Conservation (phyloP, 1,140 invertebrate species). For the Zeugodacus cucurbitae region DNA sequence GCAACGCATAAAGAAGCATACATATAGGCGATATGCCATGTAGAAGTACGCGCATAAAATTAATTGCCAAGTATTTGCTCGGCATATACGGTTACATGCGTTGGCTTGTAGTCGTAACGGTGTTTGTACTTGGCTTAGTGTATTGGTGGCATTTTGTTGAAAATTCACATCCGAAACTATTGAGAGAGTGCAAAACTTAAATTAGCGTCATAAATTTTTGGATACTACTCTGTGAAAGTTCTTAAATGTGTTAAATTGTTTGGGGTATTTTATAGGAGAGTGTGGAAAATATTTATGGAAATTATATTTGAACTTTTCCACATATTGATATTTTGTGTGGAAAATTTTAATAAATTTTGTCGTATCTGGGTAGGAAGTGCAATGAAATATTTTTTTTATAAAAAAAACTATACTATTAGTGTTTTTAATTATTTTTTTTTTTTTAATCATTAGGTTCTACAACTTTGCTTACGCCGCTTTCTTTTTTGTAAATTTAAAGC, state of each 20-base stretch:
- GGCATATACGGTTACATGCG: background rate
- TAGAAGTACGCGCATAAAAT: background rate
- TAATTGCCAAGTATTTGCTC: slow-evolving; percentile 36
- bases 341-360: background rate
- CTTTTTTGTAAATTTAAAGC: too few relatives aligned
- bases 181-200: slow-evolving; percentile 14
- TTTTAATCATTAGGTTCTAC: too few relatives aligned
- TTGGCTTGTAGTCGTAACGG: background rate
- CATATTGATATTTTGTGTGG: background rate
- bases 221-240: slow-evolving; percentile 19
- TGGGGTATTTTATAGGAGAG: background rate
- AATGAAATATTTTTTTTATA: too few relatives aligned
- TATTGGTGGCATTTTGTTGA: background rate
- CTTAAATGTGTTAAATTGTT: slow-evolving; percentile 35
- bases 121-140: background rate
- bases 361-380: too few relatives aligned
- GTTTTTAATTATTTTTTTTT: too few relatives aligned
- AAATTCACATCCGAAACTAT: slow-evolving; percentile 14
- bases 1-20: background rate
- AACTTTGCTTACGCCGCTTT: too few relatives aligned
- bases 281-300: background rate
- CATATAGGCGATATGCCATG: background rate
- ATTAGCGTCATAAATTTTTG: slow-evolving; percentile 38
- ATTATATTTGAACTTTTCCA: background rate
- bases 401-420: too few relatives aligned